A percentile compares a stretch with the other conserved stretches of the same genome.
Evolutionary conservation across 2,888 invertebrate genomes (phyloP).

Genomic region (Melieria picta): DNA sequence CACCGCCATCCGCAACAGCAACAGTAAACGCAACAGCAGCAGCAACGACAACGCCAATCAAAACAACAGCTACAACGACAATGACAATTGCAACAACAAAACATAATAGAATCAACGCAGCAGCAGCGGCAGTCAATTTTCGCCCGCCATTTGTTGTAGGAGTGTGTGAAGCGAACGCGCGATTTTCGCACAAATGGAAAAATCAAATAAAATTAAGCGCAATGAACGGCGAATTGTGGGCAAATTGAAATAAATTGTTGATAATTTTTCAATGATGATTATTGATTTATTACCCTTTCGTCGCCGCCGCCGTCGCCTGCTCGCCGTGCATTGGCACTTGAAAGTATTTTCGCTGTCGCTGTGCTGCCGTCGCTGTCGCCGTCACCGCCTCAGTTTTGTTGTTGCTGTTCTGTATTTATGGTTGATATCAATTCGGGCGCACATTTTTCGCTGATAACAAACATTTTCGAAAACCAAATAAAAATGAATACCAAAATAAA

Average conservation of each 20-base stretch:
- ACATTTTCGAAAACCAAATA: too few relatives aligned
- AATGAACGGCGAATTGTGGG: slow-evolving; percentile 21
- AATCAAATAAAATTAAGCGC: neutral
- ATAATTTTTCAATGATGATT: slow-evolving; percentile 29
- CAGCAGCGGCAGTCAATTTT: too few relatives aligned
- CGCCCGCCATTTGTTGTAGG: slow-evolving; percentile 40
- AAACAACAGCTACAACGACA: too few relatives aligned
- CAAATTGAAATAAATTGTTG: slow-evolving; percentile 48
- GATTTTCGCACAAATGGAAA: neutral
- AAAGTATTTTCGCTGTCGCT: slow-evolving; percentile 30
- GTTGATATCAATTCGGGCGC: neutral
- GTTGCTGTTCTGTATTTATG: neutral
- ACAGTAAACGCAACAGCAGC: too few relatives aligned
- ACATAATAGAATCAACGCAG: too few relatives aligned
- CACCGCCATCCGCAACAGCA: too few relatives aligned
- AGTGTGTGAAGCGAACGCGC: slow-evolving; percentile 36
- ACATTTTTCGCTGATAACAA: neutral
- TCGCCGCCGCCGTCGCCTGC: neutral
- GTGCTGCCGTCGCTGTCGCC: slow-evolving; percentile 3
- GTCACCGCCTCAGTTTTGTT: neutral
- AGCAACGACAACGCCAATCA: too few relatives aligned
- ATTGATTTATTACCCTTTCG: slow-evolving; percentile 29
- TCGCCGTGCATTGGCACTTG: neutral
- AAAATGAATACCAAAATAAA: too few relatives aligned
- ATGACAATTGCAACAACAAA: too few relatives aligned